Percentiles rank a stretch among this genome's conserved stretches.
Conservation (phyloP, 2,797 vertebrate species). For the Gobio occitaniae region DNA sequence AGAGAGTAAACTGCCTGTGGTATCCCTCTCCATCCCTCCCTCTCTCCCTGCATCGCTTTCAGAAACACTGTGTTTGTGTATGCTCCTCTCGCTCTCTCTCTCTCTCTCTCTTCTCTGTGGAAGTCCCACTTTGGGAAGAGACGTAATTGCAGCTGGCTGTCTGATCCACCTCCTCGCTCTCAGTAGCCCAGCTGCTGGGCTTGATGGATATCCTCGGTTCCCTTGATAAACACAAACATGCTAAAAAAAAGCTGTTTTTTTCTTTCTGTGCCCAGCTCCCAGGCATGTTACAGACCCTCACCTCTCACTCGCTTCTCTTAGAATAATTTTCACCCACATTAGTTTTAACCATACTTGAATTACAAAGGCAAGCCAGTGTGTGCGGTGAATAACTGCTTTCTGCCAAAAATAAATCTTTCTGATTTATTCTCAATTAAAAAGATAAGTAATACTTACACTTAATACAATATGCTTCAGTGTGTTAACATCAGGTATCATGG, state of each 20-base stretch:
- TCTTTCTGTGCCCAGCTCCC: neutral
- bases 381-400: neutral
- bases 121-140: constrained; percentile 52
- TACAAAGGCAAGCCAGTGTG: neutral
- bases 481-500: neutral
- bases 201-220: constrained; percentile 57
- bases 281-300: neutral
- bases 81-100: constrained; percentile 12
- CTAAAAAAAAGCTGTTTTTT: neutral
- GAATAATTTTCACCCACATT: constrained; percentile 22
- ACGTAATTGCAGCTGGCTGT: constrained; percentile 59
- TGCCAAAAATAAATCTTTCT: neutral
- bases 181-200: constrained; percentile 46
- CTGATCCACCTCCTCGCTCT: constrained; percentile 53
- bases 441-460: neutral
- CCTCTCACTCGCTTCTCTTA: neutral
- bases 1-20: constrained; percentile 50
- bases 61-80: constrained; percentile 28
- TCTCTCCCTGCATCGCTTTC: constrained; percentile 25
- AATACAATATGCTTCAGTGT: neutral
- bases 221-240: constrained; percentile 43
- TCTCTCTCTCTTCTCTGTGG: constrained; percentile 26
- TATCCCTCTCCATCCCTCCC: constrained; percentile 28
- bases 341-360: constrained; percentile 1
- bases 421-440: neutral